Base-by-base conservation (phyloP, 2,113 vertebrate species). In the Arizona elegans region DNA sequence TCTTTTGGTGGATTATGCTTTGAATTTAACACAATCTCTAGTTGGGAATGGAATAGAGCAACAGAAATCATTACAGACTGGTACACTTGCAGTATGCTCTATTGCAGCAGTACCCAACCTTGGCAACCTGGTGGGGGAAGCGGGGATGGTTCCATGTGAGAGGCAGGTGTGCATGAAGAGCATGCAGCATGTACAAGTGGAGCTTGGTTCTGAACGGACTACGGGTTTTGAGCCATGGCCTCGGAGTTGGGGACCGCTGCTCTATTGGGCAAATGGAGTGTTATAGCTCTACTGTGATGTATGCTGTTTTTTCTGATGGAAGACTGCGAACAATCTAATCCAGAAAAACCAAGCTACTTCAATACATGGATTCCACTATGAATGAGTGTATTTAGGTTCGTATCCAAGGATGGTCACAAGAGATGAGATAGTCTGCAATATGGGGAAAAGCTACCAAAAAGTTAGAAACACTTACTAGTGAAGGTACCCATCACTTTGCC, bases 401-500 rank as follows among this genome's bases (percentile, higher is more conserved):
- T 52, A 47, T 12, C 33, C 8, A 23, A 53, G 55, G 33, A 50
- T 43, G 47, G 29, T 12, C 8, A 19, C 75, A 81, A 81, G 1
- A 81, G 75, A 81, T 81, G 15, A 75, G 65, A 7, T 8, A 8
- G 15, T 87, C 24, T 43, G 9, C 23, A 52, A 11, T 24, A 86
- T 1, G 1, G 4, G 4, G 21, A 12, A 50, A 0, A 19, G n/a
- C 8, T 56, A 50, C 24, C 24, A 19, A 6, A 47, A 33, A 58
- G 47, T 90, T 70, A 58, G 10, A 38, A n/a, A 43, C 62, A 98
- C 99, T 99, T 97, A 99, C 99, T 99, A 97, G 98, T 99, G 97
- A 99, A 99, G 0, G 99, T 99, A 94, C 99, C 99, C 99, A 99
- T 99, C 97, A 99, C 98, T 97, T 99, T 99, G 92, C 99, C 99